A percentile compares a stretch with the other conserved stretches of the same genome.
Conservation (phyloP, 2,113 vertebrate genomes). For the Nothocercus nigrocapillus region DNA sequence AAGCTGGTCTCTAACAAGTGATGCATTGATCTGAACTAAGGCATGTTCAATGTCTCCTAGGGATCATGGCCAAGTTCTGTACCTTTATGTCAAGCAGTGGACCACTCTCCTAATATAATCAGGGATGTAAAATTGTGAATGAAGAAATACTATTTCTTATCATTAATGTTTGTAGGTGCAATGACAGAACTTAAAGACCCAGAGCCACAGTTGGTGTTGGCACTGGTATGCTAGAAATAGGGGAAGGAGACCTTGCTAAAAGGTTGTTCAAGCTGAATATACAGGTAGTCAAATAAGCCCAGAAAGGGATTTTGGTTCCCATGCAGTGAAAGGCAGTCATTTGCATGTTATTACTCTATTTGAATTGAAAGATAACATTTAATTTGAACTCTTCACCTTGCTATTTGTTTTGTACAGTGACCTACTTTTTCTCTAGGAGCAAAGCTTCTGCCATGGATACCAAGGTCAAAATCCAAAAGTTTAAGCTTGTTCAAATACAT, state of each 20-base stretch:
- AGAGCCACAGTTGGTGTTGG: neutral
- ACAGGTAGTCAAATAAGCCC: conserved; percentile 43
- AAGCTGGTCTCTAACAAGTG: neutral
- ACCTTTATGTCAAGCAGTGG: neutral
- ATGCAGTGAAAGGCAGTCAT: neutral
- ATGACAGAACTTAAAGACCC: neutral
- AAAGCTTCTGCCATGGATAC: neutral
- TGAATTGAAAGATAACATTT: conserved; percentile 24
- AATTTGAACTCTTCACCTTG: conserved; percentile 51
- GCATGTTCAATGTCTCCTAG: neutral
- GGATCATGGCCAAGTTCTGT: conserved; percentile 15
- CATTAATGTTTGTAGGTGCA: neutral
- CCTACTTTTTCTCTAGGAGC: neutral
- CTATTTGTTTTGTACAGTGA: neutral
- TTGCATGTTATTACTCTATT: conserved; percentile 12
- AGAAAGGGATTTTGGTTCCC: conserved; percentile 19
- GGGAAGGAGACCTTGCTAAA: neutral
- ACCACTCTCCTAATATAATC: neutral
- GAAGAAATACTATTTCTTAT: neutral
- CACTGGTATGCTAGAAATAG: neutral
- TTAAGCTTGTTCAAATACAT: neutral
- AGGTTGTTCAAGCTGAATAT: neutral
- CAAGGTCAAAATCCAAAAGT: neutral
- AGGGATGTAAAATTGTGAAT: neutral
- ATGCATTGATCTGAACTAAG: accelerated